A percentile compares a stretch with the other conserved stretches of the same genome.
These are phyloP conservation scores for Gnathonemus longibarbis DNA, from an alignment of 2,113 vertebrate species.

Conservation along the genomic window DNA sequence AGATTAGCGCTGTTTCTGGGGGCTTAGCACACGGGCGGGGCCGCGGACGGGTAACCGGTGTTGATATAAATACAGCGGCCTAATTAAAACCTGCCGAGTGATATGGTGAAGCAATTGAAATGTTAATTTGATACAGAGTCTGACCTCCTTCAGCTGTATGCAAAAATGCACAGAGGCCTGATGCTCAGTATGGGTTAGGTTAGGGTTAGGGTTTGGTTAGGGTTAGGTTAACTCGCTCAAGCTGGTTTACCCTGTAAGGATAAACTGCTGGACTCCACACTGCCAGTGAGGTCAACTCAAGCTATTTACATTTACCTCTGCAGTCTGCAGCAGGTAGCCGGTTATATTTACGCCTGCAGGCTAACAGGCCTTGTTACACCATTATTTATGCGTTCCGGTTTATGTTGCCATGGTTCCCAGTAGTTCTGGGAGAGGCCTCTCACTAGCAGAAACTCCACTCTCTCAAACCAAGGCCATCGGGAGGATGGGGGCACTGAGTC, in stretches of 20 bases:
- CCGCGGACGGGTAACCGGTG: background rate
- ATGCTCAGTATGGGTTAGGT: background rate
- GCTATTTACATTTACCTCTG: background rate
- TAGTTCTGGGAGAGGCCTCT: background rate
- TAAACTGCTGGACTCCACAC: background rate
- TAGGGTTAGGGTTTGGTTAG: background rate
- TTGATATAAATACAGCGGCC: background rate
- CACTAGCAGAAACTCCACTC: background rate
- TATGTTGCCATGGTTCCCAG: background rate
- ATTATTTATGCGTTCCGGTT: background rate
- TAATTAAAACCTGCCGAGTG: background rate
- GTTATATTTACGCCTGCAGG: background rate
- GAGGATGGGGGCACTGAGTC: background rate
- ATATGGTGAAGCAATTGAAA: background rate
- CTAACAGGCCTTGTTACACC: background rate
- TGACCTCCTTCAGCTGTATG: background rate
- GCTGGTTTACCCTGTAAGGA: background rate
- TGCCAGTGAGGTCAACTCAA: background rate
- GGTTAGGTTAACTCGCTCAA: background rate
- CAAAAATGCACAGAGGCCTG: background rate
- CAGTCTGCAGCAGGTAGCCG: background rate
- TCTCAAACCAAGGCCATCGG: background rate
- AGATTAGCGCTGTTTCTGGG: background rate
- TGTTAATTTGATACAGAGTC: background rate
- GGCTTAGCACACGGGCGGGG: background rate